Evolutionary conservation across 2,888 invertebrate species (phyloP), one percentile per base, ranked within the genome.

Genomic region (Caenorhabditis imperialis): DNA sequence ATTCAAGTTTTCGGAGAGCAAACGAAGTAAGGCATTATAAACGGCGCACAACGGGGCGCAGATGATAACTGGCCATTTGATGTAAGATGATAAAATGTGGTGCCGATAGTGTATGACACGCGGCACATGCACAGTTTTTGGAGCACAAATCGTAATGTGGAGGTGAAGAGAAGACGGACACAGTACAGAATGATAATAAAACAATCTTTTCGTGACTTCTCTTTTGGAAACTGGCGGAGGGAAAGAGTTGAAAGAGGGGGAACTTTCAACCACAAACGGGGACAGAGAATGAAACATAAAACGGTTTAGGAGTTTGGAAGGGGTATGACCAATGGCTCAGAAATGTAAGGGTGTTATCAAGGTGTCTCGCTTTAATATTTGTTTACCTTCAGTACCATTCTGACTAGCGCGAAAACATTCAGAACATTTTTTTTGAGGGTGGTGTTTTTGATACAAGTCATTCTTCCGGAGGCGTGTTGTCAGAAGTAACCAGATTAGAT

Each of bases 51-150:
- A 67, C 50, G 57, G 44, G 42, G 57, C 57, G 50, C 57, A 50
- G 67, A 51, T 67, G 67, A 67, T 57, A 67, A 67, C 67, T 47
- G 47, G 65, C 67, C 67, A 67, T 67, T 67, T 67, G 67, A 67
- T 67, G 67, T 57, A 67, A 67, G 67, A 57, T 67, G 67, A 67
- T 67, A 67, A 67, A 67, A 67, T 40, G 47, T 18, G 51, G 6
- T 44, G 33, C 42, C 27, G 67, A 57, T 57, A 51, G 50, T 57
- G 44, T 67, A 57, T 65, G 67, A 67, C 57, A 57, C 67, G 67
- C 67, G 50, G 50, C 67, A 57, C 67, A 65, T 48, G n/a, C n/a
- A n/a, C n/a, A n/a, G n/a, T 44, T 57, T 57, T 58, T 57, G 67
- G 67, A 53, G 51, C 57, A 67, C 35, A 22, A 58, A 50, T 22